A percentile compares a stretch with the other conserved stretches of the same genome.
These are phyloP conservation scores for Bacillus rossius DNA, from an alignment of 1,140 invertebrate species.

Conservation along the genomic window DNA sequence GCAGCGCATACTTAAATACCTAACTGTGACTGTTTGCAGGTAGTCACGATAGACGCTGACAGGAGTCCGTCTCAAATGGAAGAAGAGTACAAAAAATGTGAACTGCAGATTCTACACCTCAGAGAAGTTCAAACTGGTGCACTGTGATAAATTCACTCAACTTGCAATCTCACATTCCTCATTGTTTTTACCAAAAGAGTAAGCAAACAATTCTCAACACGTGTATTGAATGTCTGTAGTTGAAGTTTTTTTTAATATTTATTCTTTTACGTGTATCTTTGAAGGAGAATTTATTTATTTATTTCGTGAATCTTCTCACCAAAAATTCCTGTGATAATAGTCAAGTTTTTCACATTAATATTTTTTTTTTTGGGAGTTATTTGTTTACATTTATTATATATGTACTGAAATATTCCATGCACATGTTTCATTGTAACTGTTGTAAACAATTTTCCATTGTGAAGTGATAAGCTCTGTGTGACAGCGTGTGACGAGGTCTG, in stretches of 20 bases:
- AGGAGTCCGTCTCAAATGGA: conserved; percentile 42
- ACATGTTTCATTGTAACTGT: no score
- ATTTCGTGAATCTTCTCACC: no score
- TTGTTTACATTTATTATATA: neutral
- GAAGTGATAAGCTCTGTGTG: neutral
- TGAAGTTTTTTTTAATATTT: neutral
- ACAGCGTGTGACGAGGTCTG: neutral
- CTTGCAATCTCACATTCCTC: neutral
- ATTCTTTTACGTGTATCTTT: neutral
- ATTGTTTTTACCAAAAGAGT: neutral
- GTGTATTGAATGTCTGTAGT: neutral
- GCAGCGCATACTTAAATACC: no score
- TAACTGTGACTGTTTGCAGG: conserved; percentile 25
- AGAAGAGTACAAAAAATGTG: conserved; percentile 42
- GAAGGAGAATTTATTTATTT: neutral
- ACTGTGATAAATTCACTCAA: neutral
- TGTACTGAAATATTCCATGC: no score
- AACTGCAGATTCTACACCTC: conserved; percentile 15
- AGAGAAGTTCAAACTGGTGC: neutral
- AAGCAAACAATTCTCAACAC: neutral
- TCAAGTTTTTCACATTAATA: no score
- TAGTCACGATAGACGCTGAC: conserved; percentile 45
- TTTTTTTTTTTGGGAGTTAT: no score
- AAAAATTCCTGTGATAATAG: no score
- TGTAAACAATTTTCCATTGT: no score